Evolutionary conservation across 30 jellyfish, hydroid and myxozoan species (phyloP).

Genomic region (Haliclystus octoradiatus): DNA sequence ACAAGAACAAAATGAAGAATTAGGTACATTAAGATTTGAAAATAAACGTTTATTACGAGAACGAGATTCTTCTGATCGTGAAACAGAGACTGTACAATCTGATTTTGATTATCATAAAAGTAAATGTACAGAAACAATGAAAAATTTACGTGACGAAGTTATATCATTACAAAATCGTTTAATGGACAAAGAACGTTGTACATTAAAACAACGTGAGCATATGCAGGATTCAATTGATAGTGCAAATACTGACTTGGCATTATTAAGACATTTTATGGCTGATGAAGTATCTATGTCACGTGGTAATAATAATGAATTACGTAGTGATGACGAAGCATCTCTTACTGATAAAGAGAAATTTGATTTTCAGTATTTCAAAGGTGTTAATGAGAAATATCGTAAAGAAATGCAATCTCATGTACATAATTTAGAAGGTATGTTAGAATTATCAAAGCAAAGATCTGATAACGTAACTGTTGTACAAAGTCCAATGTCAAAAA

Average conservation of each 20-base stretch:
- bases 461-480: slow-evolving; percentile 78
- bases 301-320: not conserved
- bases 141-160: slow-evolving; percentile 62
- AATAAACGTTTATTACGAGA: slow-evolving; percentile 56
- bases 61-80: slow-evolving; percentile 24
- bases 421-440: slow-evolving; percentile 71
- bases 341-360: slow-evolving; percentile 20
- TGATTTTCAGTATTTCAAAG: slow-evolving; percentile 43
- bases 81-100: slow-evolving; percentile 23
- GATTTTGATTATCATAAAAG: slow-evolving; percentile 79
- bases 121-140: slow-evolving; percentile 49
- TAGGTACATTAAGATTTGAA: slow-evolving; percentile 54
- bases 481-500: slow-evolving; percentile 95
- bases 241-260: slow-evolving; percentile 65
- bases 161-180: slow-evolving; percentile 59
- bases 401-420: slow-evolving; percentile 76
- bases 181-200: slow-evolving; percentile 75
- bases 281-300: slow-evolving; percentile 10
- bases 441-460: slow-evolving; percentile 49
- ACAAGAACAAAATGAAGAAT: slow-evolving; percentile 47
- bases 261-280: slow-evolving; percentile 42
- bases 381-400: slow-evolving; percentile 68
- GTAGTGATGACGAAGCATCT: not conserved
- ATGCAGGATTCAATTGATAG: slow-evolving; percentile 84
- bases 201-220: slow-evolving; percentile 69